Evolutionary conservation across 2,797 vertebrate species (phyloP), one percentile per base, ranked within the genome.

Genomic region (Darevskia mixta): DNA sequence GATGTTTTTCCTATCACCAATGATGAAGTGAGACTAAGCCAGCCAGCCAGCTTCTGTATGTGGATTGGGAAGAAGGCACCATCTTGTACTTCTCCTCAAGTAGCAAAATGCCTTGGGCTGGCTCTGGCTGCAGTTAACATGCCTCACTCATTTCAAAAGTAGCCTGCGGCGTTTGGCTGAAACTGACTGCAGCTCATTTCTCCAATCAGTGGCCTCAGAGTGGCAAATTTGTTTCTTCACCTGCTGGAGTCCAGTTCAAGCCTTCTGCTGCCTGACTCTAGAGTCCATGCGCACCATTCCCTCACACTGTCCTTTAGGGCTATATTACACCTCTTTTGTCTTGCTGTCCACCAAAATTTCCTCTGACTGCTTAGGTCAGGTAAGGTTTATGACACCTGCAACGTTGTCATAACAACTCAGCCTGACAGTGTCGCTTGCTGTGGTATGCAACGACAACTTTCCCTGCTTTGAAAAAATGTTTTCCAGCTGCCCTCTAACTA

Each of bases 391-490:
- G 80, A 77, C 86, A 83, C 80, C 58, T 77, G 58, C 58, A 69
- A 76, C 4, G 58, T 83, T 83, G 72, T 87, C 86, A 87, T 87
- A 87, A 87, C 72, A 83, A 77, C 86, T 82, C 72, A 55, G 61
- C n/a, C 80, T 77, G 80, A 77, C 71, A 77, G 58, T 82, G 79
- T 17, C 43, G 86, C n/a, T 66, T 82, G 71, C 79, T 20, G 55
- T 9, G 7, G 23, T 35, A 25, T 49, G 18, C 23, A 15, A 55
- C 27, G 64, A 55, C 61, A 76, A 67, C 41, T 67, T 38, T 49
- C 73, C 61, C 23, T 49, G 61, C n/a, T 87, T 77, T 77, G 72
- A 18, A 85, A 86, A 82, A 82, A 69, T 67, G 41, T n/a, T 87
- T 82, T 77, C 71, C 43, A 82, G 86, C n/a, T 77, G 72, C 80